phyloP scores from a whole-genome alignment of 2,888 invertebrate species.

The Hydrotaea cyrtoneurina region DNA sequence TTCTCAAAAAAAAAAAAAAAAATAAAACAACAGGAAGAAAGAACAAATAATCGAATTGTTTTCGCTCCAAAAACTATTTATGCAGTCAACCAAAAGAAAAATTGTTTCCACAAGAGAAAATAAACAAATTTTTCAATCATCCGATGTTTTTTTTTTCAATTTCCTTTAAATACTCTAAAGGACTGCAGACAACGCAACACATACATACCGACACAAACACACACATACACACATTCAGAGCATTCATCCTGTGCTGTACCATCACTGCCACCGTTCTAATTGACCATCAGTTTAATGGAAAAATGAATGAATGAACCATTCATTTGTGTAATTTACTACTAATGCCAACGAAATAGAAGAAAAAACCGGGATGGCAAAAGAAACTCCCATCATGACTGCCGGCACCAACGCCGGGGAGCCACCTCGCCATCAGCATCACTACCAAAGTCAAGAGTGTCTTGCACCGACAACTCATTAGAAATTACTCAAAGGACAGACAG shows the following conservation, averaged over 20 bases:
- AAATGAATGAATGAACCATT: slow-evolving; percentile 53
- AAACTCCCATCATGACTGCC: background rate
- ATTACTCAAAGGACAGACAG: slow-evolving; percentile 54
- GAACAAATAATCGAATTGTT: slow-evolving; percentile 65
- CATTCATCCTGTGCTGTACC: background rate
- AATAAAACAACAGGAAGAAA: no score
- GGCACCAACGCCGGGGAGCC: background rate
- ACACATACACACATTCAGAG: background rate
- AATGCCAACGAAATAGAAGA: slow-evolving; percentile 53
- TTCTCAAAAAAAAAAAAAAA: background rate
- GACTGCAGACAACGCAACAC: no score
- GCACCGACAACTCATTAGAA: slow-evolving; percentile 65
- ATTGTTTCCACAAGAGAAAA: slow-evolving; percentile 53
- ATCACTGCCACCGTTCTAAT: background rate
- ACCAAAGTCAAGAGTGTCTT: slow-evolving; percentile 22
- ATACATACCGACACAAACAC: slow-evolving; percentile 14
- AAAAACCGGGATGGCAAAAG: background rate
- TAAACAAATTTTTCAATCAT: slow-evolving; percentile 62
- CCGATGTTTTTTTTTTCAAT: slow-evolving; percentile 43
- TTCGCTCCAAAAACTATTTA: slow-evolving; percentile 64
- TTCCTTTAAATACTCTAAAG: slow-evolving; percentile 28
- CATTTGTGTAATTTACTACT: slow-evolving; percentile 64
- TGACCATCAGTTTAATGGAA: slow-evolving; percentile 26
- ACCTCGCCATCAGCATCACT: background rate
- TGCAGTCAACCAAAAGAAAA: slow-evolving; percentile 59